Conservation (phyloP, 2,113 vertebrate species). For the Corvus hawaiiensis region DNA sequence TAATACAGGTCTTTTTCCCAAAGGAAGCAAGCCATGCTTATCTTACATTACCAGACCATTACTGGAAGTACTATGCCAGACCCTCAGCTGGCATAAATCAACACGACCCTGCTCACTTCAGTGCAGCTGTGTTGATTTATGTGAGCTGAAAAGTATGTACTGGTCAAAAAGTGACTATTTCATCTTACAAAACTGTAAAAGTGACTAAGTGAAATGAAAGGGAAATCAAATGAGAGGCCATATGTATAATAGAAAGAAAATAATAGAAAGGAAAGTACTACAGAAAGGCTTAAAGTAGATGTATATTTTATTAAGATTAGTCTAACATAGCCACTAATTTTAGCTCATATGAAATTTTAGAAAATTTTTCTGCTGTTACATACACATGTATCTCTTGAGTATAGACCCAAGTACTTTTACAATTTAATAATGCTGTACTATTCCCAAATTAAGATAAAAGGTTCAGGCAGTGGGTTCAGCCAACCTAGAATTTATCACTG, state of each 20-base stretch:
- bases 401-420: background rate
- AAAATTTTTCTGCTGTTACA: background rate
- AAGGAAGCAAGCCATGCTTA: background rate
- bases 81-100: constrained; percentile 31
- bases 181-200: background rate
- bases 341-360: background rate
- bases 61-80: constrained; percentile 1
- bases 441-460: constrained; percentile 1
- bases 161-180: constrained; percentile 2
- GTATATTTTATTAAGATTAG: background rate
- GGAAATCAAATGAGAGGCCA: background rate
- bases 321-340: background rate
- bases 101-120: background rate
- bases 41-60: background rate
- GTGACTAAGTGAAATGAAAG: background rate
- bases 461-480: background rate
- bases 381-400: background rate
- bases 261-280: background rate
- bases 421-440: background rate
- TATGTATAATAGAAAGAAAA: background rate
- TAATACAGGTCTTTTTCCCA: background rate
- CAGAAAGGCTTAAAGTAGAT: background rate
- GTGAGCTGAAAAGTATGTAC: background rate
- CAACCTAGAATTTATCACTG: background rate
- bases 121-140: constrained; percentile 21